Evolutionary conservation across 2,113 vertebrate species (phyloP).

Genomic region (Toxotes chatareus): DNA sequence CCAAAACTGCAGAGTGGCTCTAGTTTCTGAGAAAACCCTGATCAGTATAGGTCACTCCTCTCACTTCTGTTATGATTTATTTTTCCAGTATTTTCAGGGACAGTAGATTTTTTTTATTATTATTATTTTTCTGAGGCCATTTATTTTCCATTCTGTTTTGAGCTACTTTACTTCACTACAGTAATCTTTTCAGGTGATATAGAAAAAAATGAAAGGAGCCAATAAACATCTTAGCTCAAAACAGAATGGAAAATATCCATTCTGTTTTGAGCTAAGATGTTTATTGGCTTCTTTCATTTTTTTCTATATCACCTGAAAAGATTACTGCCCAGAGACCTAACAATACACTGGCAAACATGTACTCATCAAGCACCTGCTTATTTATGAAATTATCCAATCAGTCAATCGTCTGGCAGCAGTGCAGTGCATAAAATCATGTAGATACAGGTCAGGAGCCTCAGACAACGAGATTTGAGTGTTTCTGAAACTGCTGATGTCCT

Average conservation of each 20-base stretch:
- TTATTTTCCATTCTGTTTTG: background rate
- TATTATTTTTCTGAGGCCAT: background rate
- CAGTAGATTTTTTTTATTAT: background rate
- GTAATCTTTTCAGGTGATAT: too few species aligned
- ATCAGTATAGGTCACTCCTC: conserved; percentile 3
- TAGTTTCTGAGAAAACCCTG: conserved; percentile 34
- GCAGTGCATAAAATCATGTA: background rate
- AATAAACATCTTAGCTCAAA: too few species aligned
- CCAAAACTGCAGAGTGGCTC: conserved; percentile 19
- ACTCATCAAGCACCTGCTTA: background rate
- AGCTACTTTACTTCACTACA: too few species aligned
- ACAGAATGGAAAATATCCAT: too few species aligned
- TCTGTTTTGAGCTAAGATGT: background rate
- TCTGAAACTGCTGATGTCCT: too few species aligned
- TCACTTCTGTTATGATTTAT: background rate
- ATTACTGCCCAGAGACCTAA: background rate
- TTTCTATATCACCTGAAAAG: background rate
- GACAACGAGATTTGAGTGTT: background rate
- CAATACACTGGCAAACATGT: background rate
- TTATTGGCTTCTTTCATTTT: background rate
- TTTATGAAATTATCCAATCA: background rate
- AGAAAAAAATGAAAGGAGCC: too few species aligned
- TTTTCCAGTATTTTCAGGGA: background rate
- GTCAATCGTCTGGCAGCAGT: background rate
- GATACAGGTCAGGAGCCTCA: background rate